Percentiles rank a stretch among this genome's conserved stretches.
phyloP scores from a whole-genome alignment of 2,113 vertebrate species.

The Pedionomus torquatus region DNA sequence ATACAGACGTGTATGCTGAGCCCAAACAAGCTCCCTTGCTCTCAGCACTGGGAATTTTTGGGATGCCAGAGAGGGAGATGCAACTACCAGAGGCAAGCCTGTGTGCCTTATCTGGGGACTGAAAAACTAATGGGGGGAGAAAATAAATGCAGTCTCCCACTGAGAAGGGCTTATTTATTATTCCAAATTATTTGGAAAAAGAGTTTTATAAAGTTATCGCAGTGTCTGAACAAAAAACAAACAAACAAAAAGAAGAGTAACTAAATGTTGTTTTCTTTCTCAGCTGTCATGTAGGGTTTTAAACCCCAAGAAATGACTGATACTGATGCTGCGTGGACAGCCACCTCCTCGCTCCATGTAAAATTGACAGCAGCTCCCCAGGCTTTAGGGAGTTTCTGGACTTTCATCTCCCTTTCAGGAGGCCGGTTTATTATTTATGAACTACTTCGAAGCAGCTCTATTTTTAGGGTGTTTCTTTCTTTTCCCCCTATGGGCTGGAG shows the following conservation, averaged over 20 bases:
- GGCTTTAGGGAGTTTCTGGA: not conserved
- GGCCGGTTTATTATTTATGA: constrained; percentile 52
- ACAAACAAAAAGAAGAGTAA: not conserved
- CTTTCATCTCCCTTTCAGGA: constrained; percentile 17
- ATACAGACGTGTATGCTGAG: not conserved
- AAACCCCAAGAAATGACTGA: not conserved
- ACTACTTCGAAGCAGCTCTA: constrained; percentile 2
- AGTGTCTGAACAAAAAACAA: not conserved
- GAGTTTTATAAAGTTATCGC: fast-evolving
- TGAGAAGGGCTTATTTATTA: not conserved
- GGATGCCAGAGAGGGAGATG: not conserved
- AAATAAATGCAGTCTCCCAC: not conserved
- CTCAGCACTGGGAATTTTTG: not conserved
- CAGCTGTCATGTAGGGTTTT: not conserved
- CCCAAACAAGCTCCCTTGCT: not conserved
- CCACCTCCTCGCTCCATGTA: not conserved
- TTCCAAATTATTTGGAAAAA: not conserved
- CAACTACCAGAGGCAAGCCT: not conserved
- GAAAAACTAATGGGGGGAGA: not conserved
- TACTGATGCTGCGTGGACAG: not conserved
- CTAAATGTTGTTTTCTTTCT: not conserved
- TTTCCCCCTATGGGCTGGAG: not conserved
- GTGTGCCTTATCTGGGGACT: not conserved
- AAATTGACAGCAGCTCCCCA: not conserved
- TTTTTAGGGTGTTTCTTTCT: constrained; percentile 40